These are phyloP conservation scores for Crepidodera aurea DNA, from an alignment of 2,888 invertebrate genomes.

Conservation along the genomic window DNA sequence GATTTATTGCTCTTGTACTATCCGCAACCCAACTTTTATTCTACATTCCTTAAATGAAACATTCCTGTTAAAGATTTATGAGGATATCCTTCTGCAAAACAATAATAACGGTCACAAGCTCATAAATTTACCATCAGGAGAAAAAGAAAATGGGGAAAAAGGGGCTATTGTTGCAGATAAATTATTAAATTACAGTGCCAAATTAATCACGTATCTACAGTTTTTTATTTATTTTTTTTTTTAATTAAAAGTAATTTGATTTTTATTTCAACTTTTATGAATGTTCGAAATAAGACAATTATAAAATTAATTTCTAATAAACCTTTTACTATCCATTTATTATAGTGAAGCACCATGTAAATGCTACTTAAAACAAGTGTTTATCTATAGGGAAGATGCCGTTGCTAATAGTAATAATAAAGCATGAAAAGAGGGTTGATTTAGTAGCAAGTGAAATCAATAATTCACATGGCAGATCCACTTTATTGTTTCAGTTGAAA, in stretches of 20 bases:
- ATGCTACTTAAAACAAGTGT: no score
- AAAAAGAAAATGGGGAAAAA: background rate
- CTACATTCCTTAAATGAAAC: conserved; percentile 29
- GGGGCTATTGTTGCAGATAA: conserved; percentile 5
- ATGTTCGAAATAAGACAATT: no score
- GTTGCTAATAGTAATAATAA: background rate
- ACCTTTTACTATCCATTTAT: no score
- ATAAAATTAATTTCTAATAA: no score
- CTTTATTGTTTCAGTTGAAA: background rate
- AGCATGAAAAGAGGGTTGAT: background rate
- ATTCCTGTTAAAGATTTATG: conserved; percentile 28
- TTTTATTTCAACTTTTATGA: no score
- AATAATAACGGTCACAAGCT: conserved; percentile 18
- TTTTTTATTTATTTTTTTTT: background rate
- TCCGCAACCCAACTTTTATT: conserved; percentile 20
- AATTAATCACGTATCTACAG: background rate
- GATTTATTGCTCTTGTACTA: conserved; percentile 21
- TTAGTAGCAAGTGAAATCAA: background rate
- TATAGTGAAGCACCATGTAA: no score
- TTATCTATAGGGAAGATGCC: no score
- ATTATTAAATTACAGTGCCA: background rate
- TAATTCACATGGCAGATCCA: background rate
- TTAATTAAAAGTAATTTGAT: no score
- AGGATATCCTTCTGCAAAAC: conserved; percentile 16
- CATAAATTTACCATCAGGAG: conserved; percentile 18